These are phyloP conservation scores for Enteromius thamalakanensis DNA, from an alignment of 2,797 vertebrate genomes.

Conservation along the genomic window DNA sequence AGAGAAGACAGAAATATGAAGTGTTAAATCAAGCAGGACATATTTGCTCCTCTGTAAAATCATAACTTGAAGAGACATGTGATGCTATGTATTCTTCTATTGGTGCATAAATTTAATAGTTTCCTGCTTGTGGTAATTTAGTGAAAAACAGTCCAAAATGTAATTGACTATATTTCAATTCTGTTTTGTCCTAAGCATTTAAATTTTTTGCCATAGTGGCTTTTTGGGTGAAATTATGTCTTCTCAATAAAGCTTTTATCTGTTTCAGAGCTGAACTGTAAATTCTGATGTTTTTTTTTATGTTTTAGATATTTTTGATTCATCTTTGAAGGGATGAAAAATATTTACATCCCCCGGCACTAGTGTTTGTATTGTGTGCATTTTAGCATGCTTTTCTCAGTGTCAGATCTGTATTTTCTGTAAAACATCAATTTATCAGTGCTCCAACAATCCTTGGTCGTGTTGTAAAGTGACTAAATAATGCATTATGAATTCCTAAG, in stretches of 20 bases:
- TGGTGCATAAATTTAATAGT: not conserved
- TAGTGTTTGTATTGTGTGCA: slow-evolving; percentile 58
- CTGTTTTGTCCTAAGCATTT: not conserved
- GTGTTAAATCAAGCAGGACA: too few relatives aligned
- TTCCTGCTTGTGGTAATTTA: not conserved
- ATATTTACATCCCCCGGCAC: not conserved
- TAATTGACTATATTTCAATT: not conserved
- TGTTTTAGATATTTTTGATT: not conserved
- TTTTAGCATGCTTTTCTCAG: slow-evolving; percentile 66
- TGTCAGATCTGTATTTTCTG: slow-evolving; percentile 56
- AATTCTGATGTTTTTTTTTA: not conserved
- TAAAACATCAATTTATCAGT: slow-evolving; percentile 45
- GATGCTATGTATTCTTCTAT: not conserved
- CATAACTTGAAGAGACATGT: too few relatives aligned
- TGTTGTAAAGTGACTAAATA: slow-evolving; percentile 17
- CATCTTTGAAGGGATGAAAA: not conserved
- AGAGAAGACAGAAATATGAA: too few relatives aligned
- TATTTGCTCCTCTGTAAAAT: too few relatives aligned
- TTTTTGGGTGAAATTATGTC: not conserved
- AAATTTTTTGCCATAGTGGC: fast-evolving
- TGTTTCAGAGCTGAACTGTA: not conserved
- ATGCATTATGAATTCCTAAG: slow-evolving; percentile 31
- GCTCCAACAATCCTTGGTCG: not conserved
- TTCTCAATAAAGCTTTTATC: not conserved
- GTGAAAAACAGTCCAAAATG: not conserved